A percentile compares a stretch with the other conserved stretches of the same genome.
These are phyloP conservation scores for Phenacoccus solenopsis DNA, from an alignment of 1,140 invertebrate species.

Conservation along the genomic window DNA sequence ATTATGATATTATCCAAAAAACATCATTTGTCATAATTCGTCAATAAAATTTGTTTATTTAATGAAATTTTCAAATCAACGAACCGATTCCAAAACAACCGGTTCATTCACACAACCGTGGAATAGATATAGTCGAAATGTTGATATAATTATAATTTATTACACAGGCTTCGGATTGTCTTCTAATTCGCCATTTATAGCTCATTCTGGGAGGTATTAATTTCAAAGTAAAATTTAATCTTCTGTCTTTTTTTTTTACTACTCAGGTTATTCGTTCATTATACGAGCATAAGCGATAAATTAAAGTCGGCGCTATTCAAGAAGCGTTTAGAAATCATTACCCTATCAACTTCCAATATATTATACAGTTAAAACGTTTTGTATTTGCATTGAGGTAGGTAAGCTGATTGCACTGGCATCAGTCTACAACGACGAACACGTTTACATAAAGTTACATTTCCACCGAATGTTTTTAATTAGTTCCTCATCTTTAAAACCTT, in stretches of 20 bases:
- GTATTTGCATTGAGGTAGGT: neutral
- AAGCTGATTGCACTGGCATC: neutral
- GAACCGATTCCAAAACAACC: neutral
- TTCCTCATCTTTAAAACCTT: neutral
- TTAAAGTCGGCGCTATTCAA: slow-evolving; percentile 1
- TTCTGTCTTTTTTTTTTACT: neutral
- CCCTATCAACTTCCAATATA: neutral
- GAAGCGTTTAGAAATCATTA: slow-evolving; percentile 2
- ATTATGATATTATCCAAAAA: neutral
- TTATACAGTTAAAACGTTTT: neutral
- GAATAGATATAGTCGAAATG: neutral
- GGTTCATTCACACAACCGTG: neutral
- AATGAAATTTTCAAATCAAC: neutral
- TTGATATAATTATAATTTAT: slow-evolving; percentile 10
- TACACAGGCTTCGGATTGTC: neutral
- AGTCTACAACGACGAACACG: neutral
- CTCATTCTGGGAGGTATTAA: slow-evolving; percentile 17
- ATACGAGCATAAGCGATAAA: neutral
- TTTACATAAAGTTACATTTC: neutral
- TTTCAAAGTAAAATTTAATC: slow-evolving; percentile 16
- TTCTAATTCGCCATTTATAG: slow-evolving; percentile 9
- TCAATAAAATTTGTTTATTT: neutral
- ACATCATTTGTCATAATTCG: neutral
- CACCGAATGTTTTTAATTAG: neutral
- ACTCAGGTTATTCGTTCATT: neutral